Evolutionary conservation across 2,113 vertebrate species (phyloP).

Genomic region (Hemichromis elongatus): DNA sequence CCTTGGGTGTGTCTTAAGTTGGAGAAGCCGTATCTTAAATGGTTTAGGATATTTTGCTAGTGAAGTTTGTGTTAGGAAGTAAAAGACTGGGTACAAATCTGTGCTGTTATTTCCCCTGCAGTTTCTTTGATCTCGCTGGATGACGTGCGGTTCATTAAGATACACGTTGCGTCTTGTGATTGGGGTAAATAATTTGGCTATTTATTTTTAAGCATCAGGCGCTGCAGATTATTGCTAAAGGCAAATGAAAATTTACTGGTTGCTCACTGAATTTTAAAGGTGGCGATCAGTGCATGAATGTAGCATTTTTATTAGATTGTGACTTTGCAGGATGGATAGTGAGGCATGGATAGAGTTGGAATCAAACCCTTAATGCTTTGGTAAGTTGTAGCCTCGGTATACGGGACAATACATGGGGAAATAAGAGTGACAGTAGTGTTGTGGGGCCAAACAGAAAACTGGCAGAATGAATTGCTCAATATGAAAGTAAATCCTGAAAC

Average conservation of each 20-base stretch:
- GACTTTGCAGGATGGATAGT: background rate
- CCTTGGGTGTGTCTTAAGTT: background rate
- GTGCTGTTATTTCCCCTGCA: fast-evolving
- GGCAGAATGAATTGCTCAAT: background rate
- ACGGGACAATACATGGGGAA: background rate
- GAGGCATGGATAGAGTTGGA: no score
- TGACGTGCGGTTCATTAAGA: background rate
- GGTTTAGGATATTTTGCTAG: background rate
- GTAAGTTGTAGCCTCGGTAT: fast-evolving
- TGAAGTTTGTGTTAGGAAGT: background rate
- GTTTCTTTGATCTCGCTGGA: background rate
- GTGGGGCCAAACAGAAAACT: fast-evolving
- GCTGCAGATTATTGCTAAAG: background rate
- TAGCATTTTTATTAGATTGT: fast-evolving
- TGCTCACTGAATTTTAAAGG: background rate
- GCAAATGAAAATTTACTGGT: background rate
- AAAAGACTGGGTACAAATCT: background rate
- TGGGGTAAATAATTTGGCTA: background rate
- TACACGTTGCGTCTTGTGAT: fast-evolving
- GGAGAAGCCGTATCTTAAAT: background rate
- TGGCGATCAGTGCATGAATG: background rate
- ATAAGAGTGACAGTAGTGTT: background rate
- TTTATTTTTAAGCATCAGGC: fast-evolving
- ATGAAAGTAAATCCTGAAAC: background rate
- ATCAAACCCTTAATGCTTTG: background rate